Percentiles rank a stretch among this genome's conserved stretches.
phyloP scores from a whole-genome alignment of 2,113 vertebrate genomes.

The Etheostoma cragini region DNA sequence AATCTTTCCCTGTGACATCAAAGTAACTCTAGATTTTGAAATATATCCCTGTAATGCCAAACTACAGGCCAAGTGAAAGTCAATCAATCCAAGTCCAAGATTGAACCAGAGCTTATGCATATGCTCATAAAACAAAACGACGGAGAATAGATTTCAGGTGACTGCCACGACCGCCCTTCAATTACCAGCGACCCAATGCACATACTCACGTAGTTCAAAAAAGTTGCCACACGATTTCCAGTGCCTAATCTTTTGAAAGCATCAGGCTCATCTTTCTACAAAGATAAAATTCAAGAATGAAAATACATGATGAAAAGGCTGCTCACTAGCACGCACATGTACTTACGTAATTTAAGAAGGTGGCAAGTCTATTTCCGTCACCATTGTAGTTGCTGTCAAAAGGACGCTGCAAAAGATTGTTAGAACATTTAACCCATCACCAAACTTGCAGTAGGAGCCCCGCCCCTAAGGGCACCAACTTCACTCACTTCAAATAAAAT shows the following conservation, averaged over 20 bases:
- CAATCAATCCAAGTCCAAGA: constrained; percentile 80
- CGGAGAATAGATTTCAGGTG: background rate
- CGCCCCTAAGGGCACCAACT: constrained; percentile 27
- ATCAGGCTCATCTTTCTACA: constrained; percentile 98
- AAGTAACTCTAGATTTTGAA: background rate
- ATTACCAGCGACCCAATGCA: constrained; percentile 38
- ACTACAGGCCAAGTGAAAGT: constrained; percentile 24
- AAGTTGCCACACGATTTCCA: constrained; percentile 98
- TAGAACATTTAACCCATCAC: constrained; percentile 87
- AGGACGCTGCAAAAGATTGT: constrained; percentile 98
- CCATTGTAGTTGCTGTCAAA: constrained; percentile 96
- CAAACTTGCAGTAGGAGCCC: constrained; percentile 55
- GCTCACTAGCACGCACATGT: constrained; percentile 71
- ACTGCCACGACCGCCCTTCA: constrained; percentile 30
- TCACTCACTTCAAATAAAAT: constrained; percentile 13
- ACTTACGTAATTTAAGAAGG: constrained; percentile 99
- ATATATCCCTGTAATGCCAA: background rate
- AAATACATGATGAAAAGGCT: constrained; percentile 77
- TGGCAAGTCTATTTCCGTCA: constrained; percentile 99
- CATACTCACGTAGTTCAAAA: constrained; percentile 99
- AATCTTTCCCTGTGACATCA: background rate
- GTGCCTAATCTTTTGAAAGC: constrained; percentile 99
- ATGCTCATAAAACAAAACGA: constrained; percentile 9
- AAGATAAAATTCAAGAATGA: constrained; percentile 93
- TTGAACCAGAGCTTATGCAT: constrained; percentile 70